phyloP scores from a whole-genome alignment of 2,888 invertebrate genomes.

The Oegoconia quadripuncta region DNA sequence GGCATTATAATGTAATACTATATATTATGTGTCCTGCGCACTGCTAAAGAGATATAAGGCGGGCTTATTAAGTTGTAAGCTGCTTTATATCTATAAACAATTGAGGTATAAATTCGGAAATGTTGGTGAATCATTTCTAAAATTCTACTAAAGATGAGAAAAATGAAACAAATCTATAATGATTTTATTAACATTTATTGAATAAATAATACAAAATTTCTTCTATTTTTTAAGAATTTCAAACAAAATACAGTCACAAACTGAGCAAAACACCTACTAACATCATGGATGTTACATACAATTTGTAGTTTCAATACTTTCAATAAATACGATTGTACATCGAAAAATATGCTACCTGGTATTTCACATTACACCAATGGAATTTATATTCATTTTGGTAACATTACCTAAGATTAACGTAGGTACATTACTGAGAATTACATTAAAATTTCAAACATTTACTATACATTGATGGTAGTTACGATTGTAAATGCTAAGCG shows the following conservation, averaged over 20 bases:
- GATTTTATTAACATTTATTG: conserved; percentile 79
- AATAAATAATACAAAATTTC: conserved; percentile 77
- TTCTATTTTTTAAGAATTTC: conserved; percentile 57
- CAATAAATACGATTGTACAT: conserved; percentile 44
- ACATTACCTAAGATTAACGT: conserved; percentile 7
- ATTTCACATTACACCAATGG: conserved; percentile 52
- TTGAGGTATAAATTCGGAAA: too few species aligned
- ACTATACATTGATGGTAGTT: not conserved
- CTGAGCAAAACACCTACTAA: conserved; percentile 64
- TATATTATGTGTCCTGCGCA: too few species aligned
- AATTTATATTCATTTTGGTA: conserved; percentile 34
- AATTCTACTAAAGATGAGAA: not conserved
- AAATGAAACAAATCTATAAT: conserved; percentile 15
- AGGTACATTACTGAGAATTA: conserved; percentile 3
- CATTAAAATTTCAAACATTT: conserved; percentile 11
- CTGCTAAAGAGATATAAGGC: too few species aligned
- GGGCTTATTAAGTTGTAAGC: too few species aligned
- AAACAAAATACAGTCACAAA: conserved; percentile 59
- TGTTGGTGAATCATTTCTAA: too few species aligned
- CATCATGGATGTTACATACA: conserved; percentile 41
- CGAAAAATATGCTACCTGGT: conserved; percentile 56
- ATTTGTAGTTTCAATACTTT: conserved; percentile 37
- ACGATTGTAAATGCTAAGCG: conserved; percentile 39
- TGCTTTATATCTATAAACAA: too few species aligned
- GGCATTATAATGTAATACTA: too few species aligned